Percentiles rank a stretch among this genome's conserved stretches.
These are phyloP conservation scores for Mythimna ferrago DNA, from an alignment of 2,888 invertebrate genomes.

Conservation along the genomic window DNA sequence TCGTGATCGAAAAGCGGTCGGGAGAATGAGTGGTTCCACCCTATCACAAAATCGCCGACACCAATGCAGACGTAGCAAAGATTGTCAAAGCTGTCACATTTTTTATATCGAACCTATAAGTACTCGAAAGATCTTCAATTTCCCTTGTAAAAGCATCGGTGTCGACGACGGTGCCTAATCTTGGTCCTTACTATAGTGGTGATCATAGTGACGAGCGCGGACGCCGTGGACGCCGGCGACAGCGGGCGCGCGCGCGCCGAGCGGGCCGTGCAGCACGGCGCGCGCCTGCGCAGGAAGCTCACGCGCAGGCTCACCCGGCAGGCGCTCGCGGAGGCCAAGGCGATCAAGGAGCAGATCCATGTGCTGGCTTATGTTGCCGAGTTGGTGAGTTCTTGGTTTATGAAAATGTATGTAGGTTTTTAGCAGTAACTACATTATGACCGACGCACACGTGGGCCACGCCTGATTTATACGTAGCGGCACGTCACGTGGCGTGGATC, in stretches of 20 bases:
- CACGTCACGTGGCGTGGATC: too few species aligned
- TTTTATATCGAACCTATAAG: neutral
- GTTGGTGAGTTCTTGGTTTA: constrained; percentile 90
- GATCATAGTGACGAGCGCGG: constrained; percentile 86
- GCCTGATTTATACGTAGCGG: too few species aligned
- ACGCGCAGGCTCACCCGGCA: constrained; percentile 94
- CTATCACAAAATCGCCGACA: neutral
- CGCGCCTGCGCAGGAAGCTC: constrained; percentile 94
- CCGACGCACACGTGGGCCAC: too few species aligned
- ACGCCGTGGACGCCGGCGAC: constrained; percentile 71
- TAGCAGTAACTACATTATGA: too few species aligned
- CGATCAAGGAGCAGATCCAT: constrained; percentile 95
- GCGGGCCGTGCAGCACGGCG: constrained; percentile 95
- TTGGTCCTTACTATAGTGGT: constrained; percentile 77
- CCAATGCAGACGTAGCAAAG: neutral
- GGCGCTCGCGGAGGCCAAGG: constrained; percentile 95
- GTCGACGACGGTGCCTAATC: constrained; percentile 24
- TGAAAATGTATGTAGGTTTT: too few species aligned
- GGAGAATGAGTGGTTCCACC: too few species aligned
- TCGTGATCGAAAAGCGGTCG: too few species aligned
- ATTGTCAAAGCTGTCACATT: too few species aligned
- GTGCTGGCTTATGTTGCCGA: constrained; percentile 95
- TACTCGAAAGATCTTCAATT: neutral
- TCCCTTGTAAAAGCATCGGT: neutral
- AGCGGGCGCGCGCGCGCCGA: constrained; percentile 91